phyloP scores from a whole-genome alignment of 2,888 invertebrate genomes.

The Ochropleura plecta region DNA sequence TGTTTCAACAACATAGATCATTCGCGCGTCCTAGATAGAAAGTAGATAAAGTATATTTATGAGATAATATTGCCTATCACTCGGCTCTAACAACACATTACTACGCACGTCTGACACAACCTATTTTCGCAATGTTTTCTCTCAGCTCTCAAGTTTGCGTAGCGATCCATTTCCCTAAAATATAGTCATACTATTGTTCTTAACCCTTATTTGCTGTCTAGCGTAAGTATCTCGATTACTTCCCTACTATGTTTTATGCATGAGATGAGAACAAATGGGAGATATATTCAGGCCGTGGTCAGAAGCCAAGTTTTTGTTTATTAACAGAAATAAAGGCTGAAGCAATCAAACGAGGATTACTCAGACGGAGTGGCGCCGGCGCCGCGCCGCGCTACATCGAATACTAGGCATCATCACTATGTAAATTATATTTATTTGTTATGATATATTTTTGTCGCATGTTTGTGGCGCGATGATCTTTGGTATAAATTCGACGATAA shows the following conservation, averaged over 20 bases:
- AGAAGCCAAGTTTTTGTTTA: conserved; percentile 63
- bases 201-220: conserved; percentile 64
- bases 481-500: conserved; percentile 37
- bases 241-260: conserved; percentile 77
- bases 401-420: conserved; percentile 60
- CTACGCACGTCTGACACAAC: conserved; percentile 39
- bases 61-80: conserved; percentile 59
- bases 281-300: conserved; percentile 68
- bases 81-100: conserved; percentile 43
- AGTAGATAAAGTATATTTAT: conserved; percentile 69
- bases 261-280: conserved; percentile 73
- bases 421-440: conserved; percentile 59
- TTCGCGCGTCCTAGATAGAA: conserved; percentile 73
- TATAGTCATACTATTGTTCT: conserved; percentile 61
- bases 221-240: conserved; percentile 65
- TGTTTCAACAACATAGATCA: conserved; percentile 75
- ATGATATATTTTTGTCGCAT: conserved; percentile 51
- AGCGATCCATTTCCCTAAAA: conserved; percentile 56
- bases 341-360: conserved; percentile 66
- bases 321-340: conserved; percentile 64
- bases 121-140: conserved; percentile 47
- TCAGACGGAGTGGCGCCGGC: conserved; percentile 62
- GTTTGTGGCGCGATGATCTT: conserved; percentile 38
- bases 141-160: conserved; percentile 31
- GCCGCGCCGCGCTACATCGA: conserved; percentile 50